phyloP scores from a whole-genome alignment of 2,888 invertebrate species.

The Cheilosia scutellata region DNA sequence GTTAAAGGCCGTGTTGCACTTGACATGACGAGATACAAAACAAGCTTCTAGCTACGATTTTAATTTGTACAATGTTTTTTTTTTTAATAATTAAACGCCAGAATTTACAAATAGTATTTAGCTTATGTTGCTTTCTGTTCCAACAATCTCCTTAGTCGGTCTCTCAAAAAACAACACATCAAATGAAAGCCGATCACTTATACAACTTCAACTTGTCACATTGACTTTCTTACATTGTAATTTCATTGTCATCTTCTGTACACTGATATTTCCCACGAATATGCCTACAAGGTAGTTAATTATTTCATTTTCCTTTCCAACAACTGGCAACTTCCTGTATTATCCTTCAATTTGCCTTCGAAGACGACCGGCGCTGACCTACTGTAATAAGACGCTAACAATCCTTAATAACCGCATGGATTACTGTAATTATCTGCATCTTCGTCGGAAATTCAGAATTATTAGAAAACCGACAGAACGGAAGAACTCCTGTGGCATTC shows the following conservation, averaged over 20 bases:
- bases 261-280: slow-evolving; percentile 34
- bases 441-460: slow-evolving; percentile 52
- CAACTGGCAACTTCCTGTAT: slow-evolving; percentile 37
- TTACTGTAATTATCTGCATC: slow-evolving; percentile 50
- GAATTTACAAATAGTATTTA: too few species aligned
- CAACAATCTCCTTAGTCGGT: too few species aligned
- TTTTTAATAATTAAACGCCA: too few species aligned
- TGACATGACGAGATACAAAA: too few species aligned
- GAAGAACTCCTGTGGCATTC: slow-evolving; percentile 20
- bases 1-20: too few species aligned
- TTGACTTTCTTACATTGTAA: background rate
- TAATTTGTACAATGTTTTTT: too few species aligned
- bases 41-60: too few species aligned
- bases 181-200: background rate
- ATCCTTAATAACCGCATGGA: slow-evolving; percentile 44
- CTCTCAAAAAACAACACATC: too few species aligned
- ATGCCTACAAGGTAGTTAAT: background rate
- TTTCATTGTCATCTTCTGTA: background rate
- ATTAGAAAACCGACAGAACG: slow-evolving; percentile 31
- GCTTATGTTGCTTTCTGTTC: too few species aligned
- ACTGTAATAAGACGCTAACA: slow-evolving; percentile 50
- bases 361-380: background rate
- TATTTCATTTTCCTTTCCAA: background rate
- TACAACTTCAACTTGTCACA: background rate
- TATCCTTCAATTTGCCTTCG: slow-evolving; percentile 27